These are phyloP conservation scores for Patiria pectinifera DNA, from an alignment of 53 echinoderm and acorn worm species.

Conservation along the genomic window DNA sequence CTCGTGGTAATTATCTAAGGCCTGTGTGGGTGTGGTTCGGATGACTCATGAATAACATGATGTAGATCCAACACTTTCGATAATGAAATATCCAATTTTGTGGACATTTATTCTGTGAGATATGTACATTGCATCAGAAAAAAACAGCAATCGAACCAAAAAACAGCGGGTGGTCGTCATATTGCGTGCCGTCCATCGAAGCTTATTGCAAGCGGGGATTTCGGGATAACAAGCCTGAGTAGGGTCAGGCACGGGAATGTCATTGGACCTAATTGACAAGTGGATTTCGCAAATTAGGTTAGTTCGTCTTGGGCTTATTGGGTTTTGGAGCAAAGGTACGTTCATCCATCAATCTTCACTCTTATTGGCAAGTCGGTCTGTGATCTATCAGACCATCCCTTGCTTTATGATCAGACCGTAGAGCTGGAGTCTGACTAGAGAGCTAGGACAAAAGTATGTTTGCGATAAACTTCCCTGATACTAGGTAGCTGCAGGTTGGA, in stretches of 20 bases:
- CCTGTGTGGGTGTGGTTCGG: no score
- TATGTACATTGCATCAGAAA: neutral
- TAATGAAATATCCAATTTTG: neutral
- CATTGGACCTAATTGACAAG: slow-evolving; percentile 8
- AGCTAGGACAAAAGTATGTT: no score
- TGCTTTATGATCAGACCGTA: neutral
- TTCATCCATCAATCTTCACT: neutral
- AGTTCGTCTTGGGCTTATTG: neutral
- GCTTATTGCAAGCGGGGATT: neutral
- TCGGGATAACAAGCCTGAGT: neutral
- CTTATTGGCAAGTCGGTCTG: neutral
- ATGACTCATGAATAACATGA: no score
- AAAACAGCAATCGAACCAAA: neutral
- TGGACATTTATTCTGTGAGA: neutral
- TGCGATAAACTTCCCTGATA: no score
- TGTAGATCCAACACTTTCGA: no score
- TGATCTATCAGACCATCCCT: neutral
- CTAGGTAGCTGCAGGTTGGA: no score
- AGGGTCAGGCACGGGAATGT: neutral
- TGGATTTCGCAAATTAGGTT: neutral
- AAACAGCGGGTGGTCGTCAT: neutral
- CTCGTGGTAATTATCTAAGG: no score
- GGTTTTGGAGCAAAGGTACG: neutral
- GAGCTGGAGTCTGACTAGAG: no score
- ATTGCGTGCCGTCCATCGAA: neutral